Evolutionary conservation across 2,888 invertebrate species (phyloP), one percentile per base, ranked within the genome.

Genomic region (Augiades crinisus): DNA sequence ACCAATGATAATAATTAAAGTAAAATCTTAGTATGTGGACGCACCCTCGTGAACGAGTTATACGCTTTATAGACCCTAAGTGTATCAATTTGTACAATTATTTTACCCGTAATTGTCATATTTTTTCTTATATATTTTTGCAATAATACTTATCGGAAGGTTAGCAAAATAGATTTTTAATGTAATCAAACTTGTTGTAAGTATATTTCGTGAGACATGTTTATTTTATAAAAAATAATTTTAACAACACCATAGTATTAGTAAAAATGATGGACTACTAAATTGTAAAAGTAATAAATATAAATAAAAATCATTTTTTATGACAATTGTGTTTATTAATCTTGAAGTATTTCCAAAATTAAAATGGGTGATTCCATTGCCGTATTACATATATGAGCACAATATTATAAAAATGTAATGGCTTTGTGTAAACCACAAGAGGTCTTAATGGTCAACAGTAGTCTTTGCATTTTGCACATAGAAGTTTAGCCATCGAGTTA

Each of bases 231-330:
- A 53, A 59, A 54, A 59, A 59, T 65, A 67, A 67, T 62, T 59
- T 67, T 68, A 68, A 66, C 63, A 64, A 68, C 65, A 66, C 63
- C 63, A 59, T 64, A 66, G 57, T 65, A 50, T 43, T 38, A 30
- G 27, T 27, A 24, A 5, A 24, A 8, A 27, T 70, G 63, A 74
- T 70, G 61, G 60, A 67, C 60, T 58, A 56, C 44, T 68, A 67
- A 60, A 64, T 68, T 72, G 65, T 73, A 67, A 71, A 66, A 67
- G 64, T 60, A 54, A 66, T 56, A 68, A 64, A 64, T 70, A 66
- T 56, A 68, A 64, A 64, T 70, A 69, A 70, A 74, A 75, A 67
- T 65, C 65, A 63, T 72, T 78, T 77, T 76, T 69, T 57, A 74
- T 69, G 59, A 17, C 37, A 13, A 14, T 7, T 2, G 6, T 47